Evolutionary conservation across 2,888 invertebrate species (phyloP).

Genomic region (Muscina levida): DNA sequence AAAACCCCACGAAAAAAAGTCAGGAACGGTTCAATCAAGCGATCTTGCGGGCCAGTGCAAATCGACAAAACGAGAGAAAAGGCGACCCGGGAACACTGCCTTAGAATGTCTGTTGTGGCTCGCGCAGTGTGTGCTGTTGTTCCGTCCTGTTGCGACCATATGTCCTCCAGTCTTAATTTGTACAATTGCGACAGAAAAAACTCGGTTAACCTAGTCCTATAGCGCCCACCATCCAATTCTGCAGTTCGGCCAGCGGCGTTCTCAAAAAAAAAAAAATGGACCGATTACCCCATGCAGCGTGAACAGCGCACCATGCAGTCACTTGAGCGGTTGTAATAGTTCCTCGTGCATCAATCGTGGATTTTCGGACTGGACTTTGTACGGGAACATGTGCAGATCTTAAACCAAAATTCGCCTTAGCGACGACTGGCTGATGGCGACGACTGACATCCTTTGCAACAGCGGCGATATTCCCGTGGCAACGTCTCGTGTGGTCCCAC

Average conservation of each 20-base stretch:
- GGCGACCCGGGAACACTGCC: constrained; percentile 18
- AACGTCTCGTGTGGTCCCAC: too few species aligned
- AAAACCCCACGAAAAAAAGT: too few species aligned
- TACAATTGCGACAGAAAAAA: too few species aligned
- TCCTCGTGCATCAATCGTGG: not conserved
- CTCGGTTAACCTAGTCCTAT: constrained; percentile 8
- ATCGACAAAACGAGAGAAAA: constrained; percentile 24
- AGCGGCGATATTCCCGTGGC: too few species aligned
- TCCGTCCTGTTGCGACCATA: too few species aligned
- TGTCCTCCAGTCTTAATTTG: too few species aligned
- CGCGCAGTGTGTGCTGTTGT: not conserved
- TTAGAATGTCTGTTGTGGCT: not conserved
- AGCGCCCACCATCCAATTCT: not conserved
- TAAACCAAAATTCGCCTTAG: too few species aligned
- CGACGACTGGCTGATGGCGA: too few species aligned
- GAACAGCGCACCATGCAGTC: too few species aligned
- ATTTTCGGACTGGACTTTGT: too few species aligned
- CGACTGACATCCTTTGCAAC: too few species aligned
- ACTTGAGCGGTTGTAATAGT: not conserved
- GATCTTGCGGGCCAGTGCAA: constrained; percentile 21
- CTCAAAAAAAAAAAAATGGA: not conserved
- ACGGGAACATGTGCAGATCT: too few species aligned
- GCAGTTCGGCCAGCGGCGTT: not conserved
- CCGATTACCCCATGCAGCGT: not conserved
- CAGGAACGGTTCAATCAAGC: constrained; percentile 9